Evolutionary conservation across 2,888 invertebrate species (phyloP).

Genomic region (Eulithis testata): DNA sequence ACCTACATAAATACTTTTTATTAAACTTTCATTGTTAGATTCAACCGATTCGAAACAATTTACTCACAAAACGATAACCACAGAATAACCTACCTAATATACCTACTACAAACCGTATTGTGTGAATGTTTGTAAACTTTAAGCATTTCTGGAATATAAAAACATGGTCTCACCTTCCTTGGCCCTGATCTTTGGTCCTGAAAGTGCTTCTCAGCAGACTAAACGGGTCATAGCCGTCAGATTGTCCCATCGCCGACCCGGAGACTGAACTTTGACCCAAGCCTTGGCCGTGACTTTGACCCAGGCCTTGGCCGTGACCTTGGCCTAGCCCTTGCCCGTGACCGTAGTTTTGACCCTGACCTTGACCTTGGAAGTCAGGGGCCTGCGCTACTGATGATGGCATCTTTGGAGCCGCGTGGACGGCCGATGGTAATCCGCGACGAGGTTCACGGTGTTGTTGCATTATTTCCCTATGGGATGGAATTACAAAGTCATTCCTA

Average conservation of each 20-base stretch:
- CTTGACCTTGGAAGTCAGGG: slow-evolving; percentile 7
- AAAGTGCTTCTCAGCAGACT: slow-evolving; percentile 71
- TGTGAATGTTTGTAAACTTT: too few relatives aligned
- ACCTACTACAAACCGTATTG: too few relatives aligned
- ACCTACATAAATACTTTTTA: too few relatives aligned
- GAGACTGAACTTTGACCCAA: neutral
- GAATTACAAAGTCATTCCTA: neutral
- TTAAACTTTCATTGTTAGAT: too few relatives aligned
- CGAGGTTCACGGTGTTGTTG: slow-evolving; percentile 38
- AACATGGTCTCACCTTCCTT: slow-evolving; percentile 2
- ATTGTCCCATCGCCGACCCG: neutral
- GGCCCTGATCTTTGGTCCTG: slow-evolving; percentile 53
- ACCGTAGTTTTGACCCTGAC: slow-evolving; percentile 1
- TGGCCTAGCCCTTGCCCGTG: neutral
- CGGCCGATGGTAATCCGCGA: slow-evolving; percentile 51
- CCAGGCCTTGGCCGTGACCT: slow-evolving; percentile 2
- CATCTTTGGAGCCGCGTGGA: slow-evolving; percentile 52
- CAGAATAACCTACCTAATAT: too few relatives aligned
- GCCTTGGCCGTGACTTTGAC: slow-evolving; percentile 10
- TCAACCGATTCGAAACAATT: too few relatives aligned
- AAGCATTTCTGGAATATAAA: too few relatives aligned
- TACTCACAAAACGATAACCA: too few relatives aligned
- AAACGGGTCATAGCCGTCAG: slow-evolving; percentile 71
- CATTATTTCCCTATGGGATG: neutral
- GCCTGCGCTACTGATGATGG: slow-evolving; percentile 51